Conservation (phyloP, 2,113 vertebrate species). For the Ammodytes marinus region DNA sequence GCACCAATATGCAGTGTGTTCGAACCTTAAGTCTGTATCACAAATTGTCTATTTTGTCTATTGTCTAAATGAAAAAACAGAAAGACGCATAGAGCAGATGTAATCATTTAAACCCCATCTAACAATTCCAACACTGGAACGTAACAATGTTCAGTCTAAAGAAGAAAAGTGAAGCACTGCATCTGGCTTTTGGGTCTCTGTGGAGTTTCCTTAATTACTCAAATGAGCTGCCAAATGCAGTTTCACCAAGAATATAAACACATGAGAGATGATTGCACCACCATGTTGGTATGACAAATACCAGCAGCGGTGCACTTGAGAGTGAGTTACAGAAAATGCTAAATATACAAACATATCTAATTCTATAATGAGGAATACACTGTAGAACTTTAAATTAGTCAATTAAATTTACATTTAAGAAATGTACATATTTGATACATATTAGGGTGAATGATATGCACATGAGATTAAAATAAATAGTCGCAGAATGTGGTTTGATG, state of each 20-base stretch:
- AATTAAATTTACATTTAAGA: constrained; percentile 15
- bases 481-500: not conserved
- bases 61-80: not conserved
- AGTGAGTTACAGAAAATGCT: not conserved
- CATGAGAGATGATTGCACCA: constrained; percentile 39
- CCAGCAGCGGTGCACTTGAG: constrained; percentile 18
- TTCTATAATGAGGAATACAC: not conserved
- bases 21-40: too few relatives aligned
- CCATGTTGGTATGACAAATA: constrained; percentile 30
- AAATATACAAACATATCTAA: not conserved
- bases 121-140: not conserved
- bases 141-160: constrained; percentile 35
- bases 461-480: constrained; percentile 35
- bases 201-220: constrained; percentile 49
- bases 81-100: not conserved
- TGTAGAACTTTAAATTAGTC: constrained; percentile 5
- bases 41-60: too few relatives aligned
- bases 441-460: constrained; percentile 4
- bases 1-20: too few relatives aligned
- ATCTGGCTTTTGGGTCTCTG: constrained; percentile 53
- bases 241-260: constrained; percentile 40
- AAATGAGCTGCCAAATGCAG: constrained; percentile 47
- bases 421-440: not conserved
- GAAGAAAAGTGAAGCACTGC: constrained; percentile 38
- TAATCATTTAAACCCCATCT: not conserved